Evolutionary conservation across 1,140 invertebrate species (phyloP), one percentile per base, ranked within the genome.

Genomic region (Cydia strobilella): DNA sequence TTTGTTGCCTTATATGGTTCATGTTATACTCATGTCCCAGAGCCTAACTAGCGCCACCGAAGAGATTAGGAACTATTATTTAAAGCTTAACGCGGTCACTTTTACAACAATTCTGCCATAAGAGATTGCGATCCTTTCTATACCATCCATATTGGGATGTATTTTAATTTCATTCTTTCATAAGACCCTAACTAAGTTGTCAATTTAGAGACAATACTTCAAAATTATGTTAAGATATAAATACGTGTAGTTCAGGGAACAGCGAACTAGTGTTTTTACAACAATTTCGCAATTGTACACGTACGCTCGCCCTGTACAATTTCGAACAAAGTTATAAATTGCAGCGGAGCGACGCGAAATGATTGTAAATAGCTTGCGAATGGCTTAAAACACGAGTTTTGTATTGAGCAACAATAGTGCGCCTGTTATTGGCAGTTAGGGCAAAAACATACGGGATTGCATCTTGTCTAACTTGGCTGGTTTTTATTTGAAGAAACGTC

Each of bases 301-400:
- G 65, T 69, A 42, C 65, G 31, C 31, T 31, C 31, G 31, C 31
- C 15, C 25, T 27, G 65, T 69, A 69, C 65, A 69, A 69, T 69
- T 69, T 35, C 27, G 65, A 69, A 69, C 65, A 69, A 69, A 69
- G 65, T 69, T 69, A 39, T 69, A 69, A 69, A 69, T 69, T 69
- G 65, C 31, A 23, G 18, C 31, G 65, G 31, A 69, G 31, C 65
- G 65, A 69, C 65, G 65, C 31, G 65, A 69, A 69, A 69, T 69
- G 65, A 69, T 69, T 69, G 65, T 69, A 69, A 69, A 69, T 69
- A 69, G 65, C 31, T 35, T 35, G 65, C 54, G 65, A 69, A 69
- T 69, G 23, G 65, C 65, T 69, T 69, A 69, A 69, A 69, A 69
- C 65, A 69, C 65, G 65, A 69, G 65, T 69, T 69, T 69, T 69